Evolutionary conservation across 2,888 invertebrate species (phyloP).

Genomic region (Archips xylosteana): DNA sequence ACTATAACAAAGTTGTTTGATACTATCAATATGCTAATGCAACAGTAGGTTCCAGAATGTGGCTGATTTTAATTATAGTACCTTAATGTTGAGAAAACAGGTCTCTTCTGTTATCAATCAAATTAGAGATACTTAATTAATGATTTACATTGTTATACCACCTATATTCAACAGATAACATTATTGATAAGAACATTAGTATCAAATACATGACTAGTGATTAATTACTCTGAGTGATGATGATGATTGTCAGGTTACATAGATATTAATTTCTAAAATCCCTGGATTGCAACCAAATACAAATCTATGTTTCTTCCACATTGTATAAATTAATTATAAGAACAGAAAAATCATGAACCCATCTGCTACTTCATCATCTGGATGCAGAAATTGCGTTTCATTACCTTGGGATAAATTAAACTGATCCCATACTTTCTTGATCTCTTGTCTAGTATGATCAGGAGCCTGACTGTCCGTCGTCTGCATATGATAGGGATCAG

Average conservation of each 20-base stretch:
- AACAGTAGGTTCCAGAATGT: neutral
- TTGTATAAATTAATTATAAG: too few relatives aligned
- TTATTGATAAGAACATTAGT: slow-evolving; percentile 7
- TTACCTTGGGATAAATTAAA: too few relatives aligned
- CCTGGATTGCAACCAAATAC: too few relatives aligned
- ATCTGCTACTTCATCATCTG: too few relatives aligned
- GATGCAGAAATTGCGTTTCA: too few relatives aligned
- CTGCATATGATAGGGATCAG: too few relatives aligned
- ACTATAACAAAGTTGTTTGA: neutral
- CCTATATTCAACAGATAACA: slow-evolving; percentile 42
- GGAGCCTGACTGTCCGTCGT: too few relatives aligned
- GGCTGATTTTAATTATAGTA: neutral
- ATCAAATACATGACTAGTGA: slow-evolving; percentile 4
- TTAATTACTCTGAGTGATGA: neutral
- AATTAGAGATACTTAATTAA: slow-evolving; percentile 1
- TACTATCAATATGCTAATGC: neutral
- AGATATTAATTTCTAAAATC: too few relatives aligned
- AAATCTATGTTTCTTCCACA: too few relatives aligned
- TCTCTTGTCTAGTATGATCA: too few relatives aligned
- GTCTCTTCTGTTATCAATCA: neutral
- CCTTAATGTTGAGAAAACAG: neutral
- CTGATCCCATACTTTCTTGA: too few relatives aligned
- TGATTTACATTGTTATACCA: slow-evolving; percentile 4
- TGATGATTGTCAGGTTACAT: neutral
- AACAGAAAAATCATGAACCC: too few relatives aligned